Conservation (phyloP, 53 echinoderm and acorn worm species). For the Temnopleurus reevesii region DNA sequence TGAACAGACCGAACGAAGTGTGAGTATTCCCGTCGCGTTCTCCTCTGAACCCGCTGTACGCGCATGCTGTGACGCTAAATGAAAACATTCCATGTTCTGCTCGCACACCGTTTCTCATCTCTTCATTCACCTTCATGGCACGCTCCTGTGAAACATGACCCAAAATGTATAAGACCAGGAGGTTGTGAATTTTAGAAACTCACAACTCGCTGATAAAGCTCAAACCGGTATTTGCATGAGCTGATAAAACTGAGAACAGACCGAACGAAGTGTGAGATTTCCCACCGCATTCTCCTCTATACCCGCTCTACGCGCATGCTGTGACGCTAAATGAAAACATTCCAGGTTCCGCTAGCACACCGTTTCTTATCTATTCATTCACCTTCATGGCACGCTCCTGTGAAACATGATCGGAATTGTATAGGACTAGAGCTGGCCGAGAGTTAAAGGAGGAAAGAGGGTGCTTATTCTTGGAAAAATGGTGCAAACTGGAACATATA, state of each 20-base stretch:
- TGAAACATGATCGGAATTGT: background rate
- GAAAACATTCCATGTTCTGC: slow-evolving; percentile 31
- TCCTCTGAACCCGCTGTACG: background rate
- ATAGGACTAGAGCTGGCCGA: background rate
- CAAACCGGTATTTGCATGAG: no score
- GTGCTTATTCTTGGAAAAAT: no score
- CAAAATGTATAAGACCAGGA: slow-evolving; percentile 20
- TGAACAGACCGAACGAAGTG: background rate
- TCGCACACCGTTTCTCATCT: background rate
- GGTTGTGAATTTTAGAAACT: no score
- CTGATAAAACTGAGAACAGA: no score
- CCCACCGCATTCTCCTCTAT: background rate
- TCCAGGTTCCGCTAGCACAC: background rate
- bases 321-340: slow-evolving; percentile 36
- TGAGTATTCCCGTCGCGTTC: slow-evolving; percentile 11
- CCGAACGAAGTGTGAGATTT: slow-evolving; percentile 17
- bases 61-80: slow-evolving; percentile 21
- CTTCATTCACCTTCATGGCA: slow-evolving; percentile 19
- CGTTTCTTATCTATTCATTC: slow-evolving; percentile 9
- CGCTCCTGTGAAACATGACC: slow-evolving; percentile 13
- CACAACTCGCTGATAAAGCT: no score
- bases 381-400: background rate
- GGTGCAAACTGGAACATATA: no score
- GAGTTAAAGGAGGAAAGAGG: no score
- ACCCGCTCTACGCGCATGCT: slow-evolving; percentile 13